Conservation (phyloP, 2,113 vertebrate species). For the Colistium nudipinnis region DNA sequence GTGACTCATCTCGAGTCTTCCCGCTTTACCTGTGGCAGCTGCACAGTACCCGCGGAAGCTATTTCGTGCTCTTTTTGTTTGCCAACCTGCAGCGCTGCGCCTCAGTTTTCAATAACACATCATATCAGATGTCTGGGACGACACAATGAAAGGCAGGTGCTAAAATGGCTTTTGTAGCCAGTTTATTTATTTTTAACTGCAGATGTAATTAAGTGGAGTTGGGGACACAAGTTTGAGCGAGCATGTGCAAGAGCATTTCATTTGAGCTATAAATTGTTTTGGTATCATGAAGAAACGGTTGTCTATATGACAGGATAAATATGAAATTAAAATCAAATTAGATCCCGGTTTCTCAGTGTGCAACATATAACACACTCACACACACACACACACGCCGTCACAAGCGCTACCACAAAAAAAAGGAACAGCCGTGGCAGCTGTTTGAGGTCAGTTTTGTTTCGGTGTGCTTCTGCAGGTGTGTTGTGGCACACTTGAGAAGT, state of each 20-base stretch:
- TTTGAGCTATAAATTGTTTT: no score
- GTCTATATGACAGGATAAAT: no score
- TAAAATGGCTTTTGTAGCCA: conserved; percentile 14
- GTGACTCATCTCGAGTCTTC: conserved; percentile 78
- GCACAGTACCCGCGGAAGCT: conserved; percentile 67
- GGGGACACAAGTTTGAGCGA: background rate
- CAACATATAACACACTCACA: background rate
- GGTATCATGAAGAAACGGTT: no score
- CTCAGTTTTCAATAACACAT: conserved; percentile 65
- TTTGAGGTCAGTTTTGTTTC: conserved; percentile 42
- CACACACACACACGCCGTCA: background rate
- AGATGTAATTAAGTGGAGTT: conserved; percentile 10
- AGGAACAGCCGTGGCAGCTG: conserved; percentile 19
- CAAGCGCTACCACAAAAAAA: background rate
- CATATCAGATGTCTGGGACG: conserved; percentile 51
- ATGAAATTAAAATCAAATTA: no score
- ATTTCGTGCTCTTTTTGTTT: conserved; percentile 75
- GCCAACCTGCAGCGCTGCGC: conserved; percentile 57
- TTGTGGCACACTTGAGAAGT: conserved; percentile 60
- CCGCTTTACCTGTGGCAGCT: conserved; percentile 79
- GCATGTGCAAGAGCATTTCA: background rate
- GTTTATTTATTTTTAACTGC: background rate
- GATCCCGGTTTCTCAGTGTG: background rate
- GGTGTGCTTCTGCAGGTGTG: conserved; percentile 54
- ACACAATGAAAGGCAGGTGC: conserved; percentile 20